Evolutionary conservation across 2,797 vertebrate species (phyloP).

Genomic region (Coranthus polyacanthus): DNA sequence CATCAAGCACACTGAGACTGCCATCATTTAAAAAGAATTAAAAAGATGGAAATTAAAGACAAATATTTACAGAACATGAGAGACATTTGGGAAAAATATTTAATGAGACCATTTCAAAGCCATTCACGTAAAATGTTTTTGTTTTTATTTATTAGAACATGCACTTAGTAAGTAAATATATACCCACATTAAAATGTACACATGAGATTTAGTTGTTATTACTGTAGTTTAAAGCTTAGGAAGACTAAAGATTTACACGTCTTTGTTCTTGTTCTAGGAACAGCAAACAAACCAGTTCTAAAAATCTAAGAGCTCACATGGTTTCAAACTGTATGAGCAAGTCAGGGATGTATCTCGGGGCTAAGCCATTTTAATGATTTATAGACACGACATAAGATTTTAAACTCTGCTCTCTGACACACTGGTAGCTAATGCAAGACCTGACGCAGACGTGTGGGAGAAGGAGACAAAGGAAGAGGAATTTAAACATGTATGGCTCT

Average conservation of each 20-base stretch:
- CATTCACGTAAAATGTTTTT: background rate
- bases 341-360: conserved; percentile 52
- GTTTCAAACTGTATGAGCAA: conserved; percentile 58
- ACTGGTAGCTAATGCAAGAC: conserved; percentile 25
- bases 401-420: conserved; percentile 37
- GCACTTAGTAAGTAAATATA: conserved; percentile 13
- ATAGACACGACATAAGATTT: conserved; percentile 49
- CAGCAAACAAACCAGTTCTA: conserved; percentile 45
- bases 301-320: conserved; percentile 56
- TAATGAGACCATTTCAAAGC: conserved; percentile 20
- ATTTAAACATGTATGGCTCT: conserved; percentile 19
- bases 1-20: background rate
- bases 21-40: conserved; percentile 5
- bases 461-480: background rate
- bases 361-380: conserved; percentile 70
- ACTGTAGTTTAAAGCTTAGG: conserved; percentile 25
- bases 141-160: background rate
- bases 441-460: conserved; percentile 13
- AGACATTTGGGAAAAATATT: background rate
- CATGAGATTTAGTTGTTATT: conserved; percentile 31
- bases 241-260: conserved; percentile 31
- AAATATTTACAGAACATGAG: conserved; percentile 20
- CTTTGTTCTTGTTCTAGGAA: conserved; percentile 40
- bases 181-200: conserved; percentile 12
- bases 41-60: conserved; percentile 31